A percentile compares a stretch with the other conserved stretches of the same genome.
Conservation (phyloP, 2,113 vertebrate species). For the Cairina moschata region DNA sequence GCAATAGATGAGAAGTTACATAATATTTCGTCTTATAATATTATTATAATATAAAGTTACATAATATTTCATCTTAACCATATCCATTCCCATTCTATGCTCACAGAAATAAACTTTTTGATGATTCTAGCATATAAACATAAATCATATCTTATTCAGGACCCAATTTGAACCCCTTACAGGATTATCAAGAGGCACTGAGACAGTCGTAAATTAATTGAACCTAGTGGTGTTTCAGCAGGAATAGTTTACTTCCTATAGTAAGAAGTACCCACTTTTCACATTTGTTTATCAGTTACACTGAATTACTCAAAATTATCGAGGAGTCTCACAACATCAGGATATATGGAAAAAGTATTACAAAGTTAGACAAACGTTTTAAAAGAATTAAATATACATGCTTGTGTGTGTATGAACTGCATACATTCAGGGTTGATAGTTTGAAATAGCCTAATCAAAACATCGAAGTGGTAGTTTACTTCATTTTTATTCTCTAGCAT, state of each 20-base stretch:
- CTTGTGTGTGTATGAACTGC: background rate
- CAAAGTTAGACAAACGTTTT: background rate
- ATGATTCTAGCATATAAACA: background rate
- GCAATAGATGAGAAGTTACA: background rate
- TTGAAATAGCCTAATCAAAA: background rate
- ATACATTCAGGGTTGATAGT: background rate
- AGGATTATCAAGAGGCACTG: background rate
- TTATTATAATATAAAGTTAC: no score
- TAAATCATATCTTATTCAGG: background rate
- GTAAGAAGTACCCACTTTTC: background rate
- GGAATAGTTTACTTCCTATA: background rate
- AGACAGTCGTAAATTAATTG: background rate
- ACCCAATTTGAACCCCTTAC: background rate
- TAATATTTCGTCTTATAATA: background rate
- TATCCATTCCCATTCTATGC: background rate
- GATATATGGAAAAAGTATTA: background rate
- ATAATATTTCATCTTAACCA: background rate
- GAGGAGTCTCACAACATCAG: accelerated
- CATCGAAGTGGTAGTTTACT: background rate
- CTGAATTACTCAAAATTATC: background rate
- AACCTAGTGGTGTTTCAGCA: background rate
- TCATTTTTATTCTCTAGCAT: background rate
- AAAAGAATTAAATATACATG: background rate
- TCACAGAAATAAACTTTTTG: background rate
- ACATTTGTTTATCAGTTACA: background rate